Conservation (phyloP, 2,888 invertebrate species). For the Polydesmus complanatus region DNA sequence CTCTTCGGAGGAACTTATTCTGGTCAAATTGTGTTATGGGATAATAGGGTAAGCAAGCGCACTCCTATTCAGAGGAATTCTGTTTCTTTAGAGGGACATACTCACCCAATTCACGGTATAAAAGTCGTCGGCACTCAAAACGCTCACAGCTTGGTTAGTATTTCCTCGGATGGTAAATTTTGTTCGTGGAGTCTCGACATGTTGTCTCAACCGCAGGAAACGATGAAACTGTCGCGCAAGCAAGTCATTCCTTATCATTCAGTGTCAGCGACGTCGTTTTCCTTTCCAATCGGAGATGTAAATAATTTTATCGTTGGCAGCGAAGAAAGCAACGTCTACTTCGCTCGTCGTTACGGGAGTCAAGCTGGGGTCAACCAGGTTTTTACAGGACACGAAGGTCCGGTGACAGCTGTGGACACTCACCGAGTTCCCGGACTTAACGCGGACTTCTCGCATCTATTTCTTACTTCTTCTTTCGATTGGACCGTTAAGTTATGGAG, state of each 20-base stretch:
- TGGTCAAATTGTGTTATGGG: slow-evolving; percentile 98
- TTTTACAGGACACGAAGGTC: slow-evolving; percentile 88
- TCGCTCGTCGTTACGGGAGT: slow-evolving; percentile 83
- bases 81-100: slow-evolving; percentile 88
- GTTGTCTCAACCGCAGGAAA: slow-evolving; percentile 92
- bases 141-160: slow-evolving; percentile 94
- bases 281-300: slow-evolving; percentile 84
- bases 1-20: slow-evolving; percentile 97
- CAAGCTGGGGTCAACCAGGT: slow-evolving; percentile 83
- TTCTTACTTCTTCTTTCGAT: slow-evolving; percentile 90
- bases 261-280: slow-evolving; percentile 77
- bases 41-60: slow-evolving; percentile 91
- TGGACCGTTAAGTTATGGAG: slow-evolving; percentile 99
- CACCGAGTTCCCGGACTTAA: slow-evolving; percentile 71
- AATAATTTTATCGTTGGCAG: slow-evolving; percentile 91
- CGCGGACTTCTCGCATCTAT: slow-evolving; percentile 87
- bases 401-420: slow-evolving; percentile 82
- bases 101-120: slow-evolving; percentile 94
- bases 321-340: slow-evolving; percentile 87
- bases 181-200: slow-evolving; percentile 99
- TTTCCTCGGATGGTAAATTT: slow-evolving; percentile 93
- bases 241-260: slow-evolving; percentile 86
- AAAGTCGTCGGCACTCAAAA: slow-evolving; percentile 95
- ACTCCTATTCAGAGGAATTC: slow-evolving; percentile 95
- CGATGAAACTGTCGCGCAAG: slow-evolving; percentile 70